Percentiles rank a stretch among this genome's conserved stretches.
phyloP scores from a whole-genome alignment of 2,888 invertebrate genomes.

The Ryuthela nishihirai region DNA sequence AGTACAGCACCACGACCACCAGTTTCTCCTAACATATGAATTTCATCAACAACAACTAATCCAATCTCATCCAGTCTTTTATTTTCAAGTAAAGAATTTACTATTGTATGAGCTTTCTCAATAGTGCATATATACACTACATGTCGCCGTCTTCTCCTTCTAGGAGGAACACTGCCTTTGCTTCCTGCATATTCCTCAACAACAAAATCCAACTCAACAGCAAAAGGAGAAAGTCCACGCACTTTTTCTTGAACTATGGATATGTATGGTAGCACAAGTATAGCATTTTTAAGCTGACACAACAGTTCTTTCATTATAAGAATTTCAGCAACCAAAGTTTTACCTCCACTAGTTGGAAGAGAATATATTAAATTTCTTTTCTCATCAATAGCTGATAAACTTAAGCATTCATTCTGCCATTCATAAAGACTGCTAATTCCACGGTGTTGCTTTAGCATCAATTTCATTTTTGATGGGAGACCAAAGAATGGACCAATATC shows the following conservation, averaged over 20 bases:
- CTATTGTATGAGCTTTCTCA: slow-evolving; percentile 82
- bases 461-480: slow-evolving; percentile 65
- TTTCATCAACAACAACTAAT: slow-evolving; percentile 79
- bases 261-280: slow-evolving; percentile 90
- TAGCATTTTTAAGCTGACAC: slow-evolving; percentile 71
- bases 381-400: slow-evolving; percentile 21
- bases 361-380: slow-evolving; percentile 80
- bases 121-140: slow-evolving; percentile 89
- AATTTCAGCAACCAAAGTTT: slow-evolving; percentile 94
- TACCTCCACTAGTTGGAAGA: slow-evolving; percentile 94
- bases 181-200: slow-evolving; percentile 94
- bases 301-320: slow-evolving; percentile 82
- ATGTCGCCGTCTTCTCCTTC: slow-evolving; percentile 64
- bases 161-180: slow-evolving; percentile 79
- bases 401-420: slow-evolving; percentile 35
- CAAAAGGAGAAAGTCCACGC: slow-evolving; percentile 71
- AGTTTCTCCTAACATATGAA: slow-evolving; percentile 84
- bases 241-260: slow-evolving; percentile 98
- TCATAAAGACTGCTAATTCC: slow-evolving; percentile 76
- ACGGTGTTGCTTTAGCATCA: slow-evolving; percentile 67
- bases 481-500: slow-evolving; percentile 85
- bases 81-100: slow-evolving; percentile 79
- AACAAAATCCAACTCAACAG: slow-evolving; percentile 76
- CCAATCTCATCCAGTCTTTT: slow-evolving; percentile 70
- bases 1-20: slow-evolving; percentile 75